phyloP scores from a whole-genome alignment of 1,140 invertebrate species.

The Hyles vespertilio region DNA sequence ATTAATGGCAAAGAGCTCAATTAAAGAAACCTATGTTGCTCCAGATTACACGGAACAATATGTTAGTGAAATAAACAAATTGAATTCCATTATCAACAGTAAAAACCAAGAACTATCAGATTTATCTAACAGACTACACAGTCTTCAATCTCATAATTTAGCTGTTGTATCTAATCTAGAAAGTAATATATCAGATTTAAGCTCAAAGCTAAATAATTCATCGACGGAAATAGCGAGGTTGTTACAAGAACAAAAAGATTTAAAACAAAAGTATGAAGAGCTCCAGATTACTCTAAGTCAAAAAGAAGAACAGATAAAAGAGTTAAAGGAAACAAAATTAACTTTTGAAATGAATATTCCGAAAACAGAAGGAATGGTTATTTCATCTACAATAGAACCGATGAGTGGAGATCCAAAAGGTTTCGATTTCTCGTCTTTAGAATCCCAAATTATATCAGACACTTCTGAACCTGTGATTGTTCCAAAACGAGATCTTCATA shows the following conservation, averaged over 20 bases:
- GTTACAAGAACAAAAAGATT: constrained; percentile 25
- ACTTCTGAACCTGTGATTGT: constrained; percentile 19
- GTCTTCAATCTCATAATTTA: constrained; percentile 36
- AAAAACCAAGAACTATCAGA: constrained; percentile 59
- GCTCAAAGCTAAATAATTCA: constrained; percentile 28
- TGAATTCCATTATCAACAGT: constrained; percentile 53
- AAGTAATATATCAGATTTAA: constrained; percentile 39
- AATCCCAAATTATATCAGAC: constrained; percentile 60
- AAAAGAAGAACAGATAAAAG: constrained; percentile 62
- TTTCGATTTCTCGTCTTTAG: constrained; percentile 39
- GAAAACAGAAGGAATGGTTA: constrained; percentile 67
- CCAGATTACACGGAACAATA: constrained; percentile 67
- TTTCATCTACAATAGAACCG: constrained; percentile 65
- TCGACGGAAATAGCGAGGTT: constrained; percentile 31
- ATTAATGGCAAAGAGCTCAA: constrained; percentile 31
- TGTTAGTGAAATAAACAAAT: constrained; percentile 62
- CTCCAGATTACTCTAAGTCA: constrained; percentile 34
- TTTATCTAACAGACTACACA: constrained; percentile 41
- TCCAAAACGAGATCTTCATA: constrained; percentile 24
- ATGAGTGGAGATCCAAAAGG: constrained; percentile 36
- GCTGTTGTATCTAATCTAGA: constrained; percentile 37
- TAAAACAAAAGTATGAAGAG: constrained; percentile 42
- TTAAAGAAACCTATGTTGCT: constrained; percentile 16
- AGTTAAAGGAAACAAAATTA: constrained; percentile 54
- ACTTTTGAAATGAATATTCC: constrained; percentile 69